Conservation (phyloP, 2,888 invertebrate species). For the Melinaea menophilus region DNA sequence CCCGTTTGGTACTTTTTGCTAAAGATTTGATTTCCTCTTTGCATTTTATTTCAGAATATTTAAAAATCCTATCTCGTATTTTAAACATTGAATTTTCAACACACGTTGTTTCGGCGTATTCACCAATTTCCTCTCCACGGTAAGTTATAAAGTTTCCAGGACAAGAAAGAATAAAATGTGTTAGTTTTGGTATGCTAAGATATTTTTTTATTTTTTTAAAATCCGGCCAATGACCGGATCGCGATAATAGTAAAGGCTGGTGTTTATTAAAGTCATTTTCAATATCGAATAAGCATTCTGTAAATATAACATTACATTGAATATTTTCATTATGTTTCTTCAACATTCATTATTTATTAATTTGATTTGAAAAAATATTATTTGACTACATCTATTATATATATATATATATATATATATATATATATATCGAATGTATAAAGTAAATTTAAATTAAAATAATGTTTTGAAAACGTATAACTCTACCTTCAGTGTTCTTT, state of each 20-base stretch:
- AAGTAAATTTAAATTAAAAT: neutral
- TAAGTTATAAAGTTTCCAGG: conserved; percentile 37
- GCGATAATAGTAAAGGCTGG: conserved; percentile 40
- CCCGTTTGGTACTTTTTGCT: conserved; percentile 27
- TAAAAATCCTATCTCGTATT: conserved; percentile 31
- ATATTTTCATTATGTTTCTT: neutral
- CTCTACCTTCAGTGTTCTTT: conserved; percentile 30
- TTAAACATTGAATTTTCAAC: conserved; percentile 35
- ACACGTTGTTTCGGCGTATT: conserved; percentile 36
- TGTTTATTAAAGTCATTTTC: conserved; percentile 34
- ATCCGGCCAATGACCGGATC: conserved; percentile 26
- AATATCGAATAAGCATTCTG: conserved; percentile 50
- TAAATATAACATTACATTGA: conserved; percentile 27
- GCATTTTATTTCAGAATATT: conserved; percentile 46
- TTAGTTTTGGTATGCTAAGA: conserved; percentile 37
- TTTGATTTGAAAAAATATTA: neutral
- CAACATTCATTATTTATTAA: no score
- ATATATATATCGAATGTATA: no score
- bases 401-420: no score
- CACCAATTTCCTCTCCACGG: conserved; percentile 20
- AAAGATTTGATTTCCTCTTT: conserved; percentile 34
- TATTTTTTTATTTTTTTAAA: conserved; percentile 28
- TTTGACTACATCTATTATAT: no score
- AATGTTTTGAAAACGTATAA: neutral
- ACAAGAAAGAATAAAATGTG: conserved; percentile 41